phyloP scores from a whole-genome alignment of 23 tunicate species.

The Ascidia mentula region DNA sequence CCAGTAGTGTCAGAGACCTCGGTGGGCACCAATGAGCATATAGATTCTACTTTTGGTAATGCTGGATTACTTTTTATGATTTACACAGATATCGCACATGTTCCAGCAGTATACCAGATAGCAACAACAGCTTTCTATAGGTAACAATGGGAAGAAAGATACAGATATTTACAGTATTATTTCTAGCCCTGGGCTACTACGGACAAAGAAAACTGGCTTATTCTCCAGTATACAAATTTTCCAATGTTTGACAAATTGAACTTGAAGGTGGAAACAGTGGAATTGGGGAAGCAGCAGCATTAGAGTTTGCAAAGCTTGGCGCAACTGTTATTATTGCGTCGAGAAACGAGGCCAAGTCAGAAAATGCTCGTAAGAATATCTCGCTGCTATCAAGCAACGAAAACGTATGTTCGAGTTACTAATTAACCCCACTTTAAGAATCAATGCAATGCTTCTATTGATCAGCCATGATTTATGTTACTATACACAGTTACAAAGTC shows the following conservation, averaged over 20 bases:
- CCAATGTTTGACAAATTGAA: constrained; percentile 6
- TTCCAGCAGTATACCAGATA: too few relatives aligned
- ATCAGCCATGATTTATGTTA: too few relatives aligned
- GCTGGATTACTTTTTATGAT: too few relatives aligned
- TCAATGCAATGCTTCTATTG: too few relatives aligned
- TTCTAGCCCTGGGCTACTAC: neutral
- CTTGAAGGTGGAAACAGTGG: constrained; percentile 42
- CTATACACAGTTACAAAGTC: neutral
- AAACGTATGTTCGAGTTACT: neutral
- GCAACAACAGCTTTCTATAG: too few relatives aligned
- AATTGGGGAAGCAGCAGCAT: constrained; percentile 30
- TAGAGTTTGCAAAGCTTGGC: constrained; percentile 36
- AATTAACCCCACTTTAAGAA: too few relatives aligned
- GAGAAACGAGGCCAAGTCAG: constrained; percentile 19
- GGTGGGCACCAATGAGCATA: too few relatives aligned
- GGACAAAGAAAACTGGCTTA: neutral
- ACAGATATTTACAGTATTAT: neutral
- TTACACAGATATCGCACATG: too few relatives aligned
- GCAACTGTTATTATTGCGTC: constrained; percentile 35
- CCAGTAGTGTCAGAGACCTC: too few relatives aligned
- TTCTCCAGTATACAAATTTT: constrained; percentile 22
- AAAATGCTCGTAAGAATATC: constrained; percentile 4
- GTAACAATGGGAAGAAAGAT: neutral
- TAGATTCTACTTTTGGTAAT: too few relatives aligned
- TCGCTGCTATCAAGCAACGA: constrained; percentile 7